Conservation (phyloP, 2,113 vertebrate species). For the Oenanthe melanoleuca region DNA sequence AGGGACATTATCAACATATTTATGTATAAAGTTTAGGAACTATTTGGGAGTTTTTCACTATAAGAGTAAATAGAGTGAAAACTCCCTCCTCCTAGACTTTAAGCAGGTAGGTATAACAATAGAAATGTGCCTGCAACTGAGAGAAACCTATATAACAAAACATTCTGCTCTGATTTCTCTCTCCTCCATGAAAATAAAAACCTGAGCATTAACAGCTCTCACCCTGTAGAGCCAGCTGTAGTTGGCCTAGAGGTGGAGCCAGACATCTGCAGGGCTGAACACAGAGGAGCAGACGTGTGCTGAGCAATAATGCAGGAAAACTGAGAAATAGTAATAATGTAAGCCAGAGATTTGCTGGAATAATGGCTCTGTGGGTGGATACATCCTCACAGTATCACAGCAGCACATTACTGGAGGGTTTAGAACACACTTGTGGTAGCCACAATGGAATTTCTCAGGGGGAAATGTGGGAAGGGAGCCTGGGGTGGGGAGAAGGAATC, state of each 20-base stretch:
- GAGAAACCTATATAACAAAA: not conserved
- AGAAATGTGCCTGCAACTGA: not conserved
- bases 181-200: not conserved
- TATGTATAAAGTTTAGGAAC: not conserved
- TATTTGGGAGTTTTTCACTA: not conserved
- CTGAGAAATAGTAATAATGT: not conserved
- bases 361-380: not conserved
- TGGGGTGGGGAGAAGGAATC: not conserved
- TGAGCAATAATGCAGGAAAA: not conserved
- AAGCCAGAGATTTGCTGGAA: not conserved
- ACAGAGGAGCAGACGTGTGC: not conserved
- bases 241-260: conserved; percentile 58
- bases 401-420: not conserved
- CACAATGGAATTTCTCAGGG: not conserved
- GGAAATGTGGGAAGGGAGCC: not conserved
- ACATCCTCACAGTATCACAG: not conserved
- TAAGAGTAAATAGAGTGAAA: not conserved
- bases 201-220: not conserved
- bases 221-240: not conserved
- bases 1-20: not conserved
- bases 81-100: not conserved
- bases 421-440: not conserved
- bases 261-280: conserved; percentile 35
- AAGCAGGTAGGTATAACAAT: not conserved
- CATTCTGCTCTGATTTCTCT: not conserved